Evolutionary conservation across 2,888 invertebrate species (phyloP).

Genomic region (Netelia virgata): DNA sequence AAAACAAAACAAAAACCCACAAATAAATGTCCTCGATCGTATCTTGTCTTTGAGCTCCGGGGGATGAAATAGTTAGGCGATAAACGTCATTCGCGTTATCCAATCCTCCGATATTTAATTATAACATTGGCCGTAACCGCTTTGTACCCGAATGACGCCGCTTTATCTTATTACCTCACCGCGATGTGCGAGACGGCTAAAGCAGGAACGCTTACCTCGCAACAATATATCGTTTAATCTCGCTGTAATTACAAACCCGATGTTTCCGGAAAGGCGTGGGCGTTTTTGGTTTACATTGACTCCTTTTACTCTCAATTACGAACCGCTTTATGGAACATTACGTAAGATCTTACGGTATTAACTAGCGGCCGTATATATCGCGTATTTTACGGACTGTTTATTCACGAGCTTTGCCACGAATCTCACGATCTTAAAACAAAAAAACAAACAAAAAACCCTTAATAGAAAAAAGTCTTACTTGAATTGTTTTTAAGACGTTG

Average conservation of each 20-base stretch:
- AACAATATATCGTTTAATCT: conserved; percentile 26
- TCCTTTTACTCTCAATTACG: neutral
- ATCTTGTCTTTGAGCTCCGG: neutral
- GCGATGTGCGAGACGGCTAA: neutral
- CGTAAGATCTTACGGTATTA: neutral
- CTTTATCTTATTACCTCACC: conserved; percentile 3
- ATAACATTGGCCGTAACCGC: too few relatives aligned
- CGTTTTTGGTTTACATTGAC: neutral
- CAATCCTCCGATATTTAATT: too few relatives aligned
- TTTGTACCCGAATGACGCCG: neutral
- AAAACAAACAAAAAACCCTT: too few relatives aligned
- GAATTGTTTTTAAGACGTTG: too few relatives aligned
- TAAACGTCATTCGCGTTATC: neutral
- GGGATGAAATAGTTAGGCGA: neutral
- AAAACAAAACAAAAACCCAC: too few relatives aligned
- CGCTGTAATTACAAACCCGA: conserved; percentile 22
- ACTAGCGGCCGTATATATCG: neutral
- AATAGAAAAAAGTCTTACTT: too few relatives aligned
- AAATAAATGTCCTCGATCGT: too few relatives aligned
- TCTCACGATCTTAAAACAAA: too few relatives aligned
- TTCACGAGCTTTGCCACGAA: neutral
- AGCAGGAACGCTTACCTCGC: conserved; percentile 5
- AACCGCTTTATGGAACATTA: neutral
- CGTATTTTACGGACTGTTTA: neutral
- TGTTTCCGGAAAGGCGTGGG: neutral